phyloP scores from a whole-genome alignment of 2,113 vertebrate genomes.

The Prolemur simus region DNA sequence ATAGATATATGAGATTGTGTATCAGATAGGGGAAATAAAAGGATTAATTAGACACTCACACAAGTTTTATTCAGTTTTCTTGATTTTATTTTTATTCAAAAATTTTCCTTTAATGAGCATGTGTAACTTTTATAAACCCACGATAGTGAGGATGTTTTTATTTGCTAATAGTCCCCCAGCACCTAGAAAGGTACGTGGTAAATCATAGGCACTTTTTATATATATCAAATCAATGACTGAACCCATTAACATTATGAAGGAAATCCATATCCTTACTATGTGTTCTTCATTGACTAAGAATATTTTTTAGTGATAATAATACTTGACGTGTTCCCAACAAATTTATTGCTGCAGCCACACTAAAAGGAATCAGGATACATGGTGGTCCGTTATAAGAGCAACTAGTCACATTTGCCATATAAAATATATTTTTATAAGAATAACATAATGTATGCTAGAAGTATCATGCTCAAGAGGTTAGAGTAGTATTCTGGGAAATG shows the following conservation, averaged over 20 bases:
- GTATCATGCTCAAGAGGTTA: not conserved
- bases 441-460: not conserved
- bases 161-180: not conserved
- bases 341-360: not conserved
- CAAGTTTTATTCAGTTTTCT: not conserved
- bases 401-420: not conserved
- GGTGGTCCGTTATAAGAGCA: not conserved
- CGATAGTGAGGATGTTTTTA: not conserved
- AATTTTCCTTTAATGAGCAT: not conserved
- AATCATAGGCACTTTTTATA: not conserved
- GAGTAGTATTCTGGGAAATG: not conserved
- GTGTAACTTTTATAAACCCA: not conserved
- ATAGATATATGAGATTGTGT: not conserved
- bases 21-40: not conserved
- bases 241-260: not conserved
- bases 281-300: not conserved
- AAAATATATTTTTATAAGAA: not conserved
- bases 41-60: not conserved
- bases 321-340: not conserved
- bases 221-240: not conserved
- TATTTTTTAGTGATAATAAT: not conserved
- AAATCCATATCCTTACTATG: not conserved
- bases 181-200: not conserved
- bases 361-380: not conserved
- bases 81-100: not conserved